Percentiles rank a stretch among this genome's conserved stretches.
These are phyloP conservation scores for Melipona beecheii DNA, from an alignment of 2,888 invertebrate species.

Conservation along the genomic window DNA sequence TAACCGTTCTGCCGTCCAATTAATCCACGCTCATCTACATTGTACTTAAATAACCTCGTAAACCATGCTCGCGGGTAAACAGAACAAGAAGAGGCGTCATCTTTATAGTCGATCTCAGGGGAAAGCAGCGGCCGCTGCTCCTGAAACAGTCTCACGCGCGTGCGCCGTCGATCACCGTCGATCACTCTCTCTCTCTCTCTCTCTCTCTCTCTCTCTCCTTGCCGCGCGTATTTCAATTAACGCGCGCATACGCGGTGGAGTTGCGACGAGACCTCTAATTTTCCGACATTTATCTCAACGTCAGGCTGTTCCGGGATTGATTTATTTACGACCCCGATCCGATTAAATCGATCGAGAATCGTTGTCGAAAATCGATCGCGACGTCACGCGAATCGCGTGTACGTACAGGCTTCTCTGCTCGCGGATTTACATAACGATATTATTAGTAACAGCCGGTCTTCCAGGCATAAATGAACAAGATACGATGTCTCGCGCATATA, in stretches of 20 bases:
- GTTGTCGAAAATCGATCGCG: slow-evolving; percentile 53
- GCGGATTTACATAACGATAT: slow-evolving; percentile 78
- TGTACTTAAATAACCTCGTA: not conserved
- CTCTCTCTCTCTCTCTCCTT: not conserved
- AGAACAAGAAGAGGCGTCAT: not conserved
- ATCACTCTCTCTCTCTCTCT: not conserved
- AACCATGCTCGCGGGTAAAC: not conserved
- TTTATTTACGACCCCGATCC: slow-evolving; percentile 19
- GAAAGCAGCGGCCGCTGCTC: not conserved
- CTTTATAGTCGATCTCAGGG: slow-evolving; percentile 1
- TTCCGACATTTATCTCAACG: slow-evolving; percentile 47
- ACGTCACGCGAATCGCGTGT: not conserved
- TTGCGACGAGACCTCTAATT: slow-evolving; percentile 38
- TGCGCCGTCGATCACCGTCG: slow-evolving; percentile 11
- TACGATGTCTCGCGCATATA: slow-evolving; percentile 17
- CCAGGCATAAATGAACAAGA: slow-evolving; percentile 74
- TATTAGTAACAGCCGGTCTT: slow-evolving; percentile 70
- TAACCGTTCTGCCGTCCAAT: not conserved
- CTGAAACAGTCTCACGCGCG: not conserved
- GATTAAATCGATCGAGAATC: slow-evolving; percentile 28
- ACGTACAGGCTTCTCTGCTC: not conserved
- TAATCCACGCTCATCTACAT: not conserved
- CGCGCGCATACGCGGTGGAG: not conserved
- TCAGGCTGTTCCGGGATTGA: slow-evolving; percentile 13
- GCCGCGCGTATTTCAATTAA: slow-evolving; percentile 35